phyloP scores from a whole-genome alignment of 2,797 vertebrate genomes.

The Neopelma chrysocephalum region DNA sequence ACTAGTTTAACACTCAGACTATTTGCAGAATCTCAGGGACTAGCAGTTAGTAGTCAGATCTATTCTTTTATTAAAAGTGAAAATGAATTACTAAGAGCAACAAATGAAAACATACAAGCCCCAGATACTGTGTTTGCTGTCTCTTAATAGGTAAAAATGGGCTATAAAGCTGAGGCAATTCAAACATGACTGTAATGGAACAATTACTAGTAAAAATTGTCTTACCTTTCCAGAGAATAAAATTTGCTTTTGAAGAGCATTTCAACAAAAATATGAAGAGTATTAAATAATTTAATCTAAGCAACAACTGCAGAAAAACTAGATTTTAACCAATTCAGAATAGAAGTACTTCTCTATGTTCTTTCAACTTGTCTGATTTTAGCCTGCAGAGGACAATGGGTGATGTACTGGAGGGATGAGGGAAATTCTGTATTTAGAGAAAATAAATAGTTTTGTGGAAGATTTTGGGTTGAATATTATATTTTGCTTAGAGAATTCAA shows the following conservation, averaged over 20 bases:
- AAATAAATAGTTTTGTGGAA: neutral
- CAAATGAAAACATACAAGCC: neutral
- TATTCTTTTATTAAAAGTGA: neutral
- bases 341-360: fast-evolving
- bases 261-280: neutral
- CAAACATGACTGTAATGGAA: neutral
- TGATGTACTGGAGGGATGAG: neutral
- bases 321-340: neutral
- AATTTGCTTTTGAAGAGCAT: neutral
- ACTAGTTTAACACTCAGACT: neutral
- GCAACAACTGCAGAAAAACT: neutral
- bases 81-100: neutral
- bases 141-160: neutral
- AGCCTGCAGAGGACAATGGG: neutral
- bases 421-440: neutral
- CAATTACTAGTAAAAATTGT: neutral
- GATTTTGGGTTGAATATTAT: neutral
- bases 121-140: neutral
- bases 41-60: neutral
- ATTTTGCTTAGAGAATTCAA: neutral
- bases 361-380: neutral
- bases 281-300: neutral
- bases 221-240: neutral
- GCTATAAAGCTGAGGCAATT: neutral
- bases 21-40: neutral